A percentile compares a stretch with the other conserved stretches of the same genome.
These are phyloP conservation scores for Ferrisia virgata DNA, from an alignment of 2,888 invertebrate species.

Conservation along the genomic window DNA sequence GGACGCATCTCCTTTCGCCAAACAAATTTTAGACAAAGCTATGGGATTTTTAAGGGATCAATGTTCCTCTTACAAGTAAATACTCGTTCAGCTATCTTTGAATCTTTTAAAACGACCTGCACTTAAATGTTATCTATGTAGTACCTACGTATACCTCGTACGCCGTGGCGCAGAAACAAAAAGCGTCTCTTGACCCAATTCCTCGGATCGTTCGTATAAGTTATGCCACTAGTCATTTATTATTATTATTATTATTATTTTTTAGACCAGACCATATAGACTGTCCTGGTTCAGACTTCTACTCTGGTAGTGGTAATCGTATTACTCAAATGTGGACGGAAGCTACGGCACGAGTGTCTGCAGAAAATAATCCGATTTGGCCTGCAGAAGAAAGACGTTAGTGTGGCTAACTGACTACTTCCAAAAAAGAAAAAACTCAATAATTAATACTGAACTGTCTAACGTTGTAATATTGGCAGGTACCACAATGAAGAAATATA, in stretches of 20 bases:
- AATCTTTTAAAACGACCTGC: neutral
- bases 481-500: conserved; percentile 30
- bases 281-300: conserved; percentile 53
- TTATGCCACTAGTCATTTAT: neutral
- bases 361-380: neutral
- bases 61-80: conserved; percentile 61
- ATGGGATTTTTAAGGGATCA: conserved; percentile 61
- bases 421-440: too few relatives aligned
- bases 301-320: conserved; percentile 46
- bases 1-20: conserved; percentile 58
- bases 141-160: neutral
- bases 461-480: too few relatives aligned
- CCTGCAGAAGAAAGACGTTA: conserved; percentile 23
- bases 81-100: conserved; percentile 38
- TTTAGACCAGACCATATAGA: conserved; percentile 58
- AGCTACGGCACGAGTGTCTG: neutral
- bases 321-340: conserved; percentile 37
- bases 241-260: neutral
- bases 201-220: neutral
- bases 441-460: too few relatives aligned
- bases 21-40: conserved; percentile 60
- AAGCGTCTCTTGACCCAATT: too few relatives aligned
- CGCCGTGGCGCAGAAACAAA: too few relatives aligned
- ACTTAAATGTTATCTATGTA: neutral
- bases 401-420: neutral